Evolutionary conservation across 2,113 vertebrate species (phyloP).

Genomic region (Tetraodon nigroviridis): DNA sequence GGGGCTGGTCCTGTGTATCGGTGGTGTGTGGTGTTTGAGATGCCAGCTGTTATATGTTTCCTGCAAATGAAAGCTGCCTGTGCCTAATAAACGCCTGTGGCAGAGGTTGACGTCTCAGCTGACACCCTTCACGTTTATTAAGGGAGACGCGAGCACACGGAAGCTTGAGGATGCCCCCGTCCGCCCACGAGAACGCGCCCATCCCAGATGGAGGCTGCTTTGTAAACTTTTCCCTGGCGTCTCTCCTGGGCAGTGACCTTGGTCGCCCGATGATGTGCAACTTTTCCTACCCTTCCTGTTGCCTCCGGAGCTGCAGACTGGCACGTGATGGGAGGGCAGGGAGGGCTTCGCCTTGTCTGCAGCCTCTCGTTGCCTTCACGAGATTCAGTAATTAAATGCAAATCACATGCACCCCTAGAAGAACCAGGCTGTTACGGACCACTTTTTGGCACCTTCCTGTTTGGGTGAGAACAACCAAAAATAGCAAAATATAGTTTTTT

Average conservation of each 20-base stretch:
- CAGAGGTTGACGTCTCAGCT: constrained; percentile 28
- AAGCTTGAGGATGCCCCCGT: constrained; percentile 12
- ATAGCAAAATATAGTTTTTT: neutral
- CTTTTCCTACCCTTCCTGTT: constrained; percentile 7
- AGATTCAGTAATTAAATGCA: neutral
- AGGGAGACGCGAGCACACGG: constrained; percentile 42
- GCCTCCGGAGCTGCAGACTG: constrained; percentile 7
- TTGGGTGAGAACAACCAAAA: constrained; percentile 28
- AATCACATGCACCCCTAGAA: neutral
- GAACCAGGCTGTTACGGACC: too few relatives aligned
- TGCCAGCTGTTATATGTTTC: constrained; percentile 50
- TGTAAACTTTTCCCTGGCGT: constrained; percentile 42
- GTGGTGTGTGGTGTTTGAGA: constrained; percentile 40
- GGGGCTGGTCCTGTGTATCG: constrained; percentile 50
- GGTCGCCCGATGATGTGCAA: constrained; percentile 24
- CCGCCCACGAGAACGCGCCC: constrained; percentile 27
- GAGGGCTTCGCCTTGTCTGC: constrained; percentile 24
- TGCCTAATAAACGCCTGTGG: constrained; percentile 56
- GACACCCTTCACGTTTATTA: constrained; percentile 53
- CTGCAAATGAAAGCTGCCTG: constrained; percentile 59
- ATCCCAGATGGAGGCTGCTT: constrained; percentile 43
- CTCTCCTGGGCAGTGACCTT: constrained; percentile 18
- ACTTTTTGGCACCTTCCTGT: neutral
- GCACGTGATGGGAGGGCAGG: constrained; percentile 2
- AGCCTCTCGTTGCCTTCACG: constrained; percentile 34